These are phyloP conservation scores for Limnothrissa miodon DNA, from an alignment of 2,113 vertebrate genomes.

Conservation along the genomic window DNA sequence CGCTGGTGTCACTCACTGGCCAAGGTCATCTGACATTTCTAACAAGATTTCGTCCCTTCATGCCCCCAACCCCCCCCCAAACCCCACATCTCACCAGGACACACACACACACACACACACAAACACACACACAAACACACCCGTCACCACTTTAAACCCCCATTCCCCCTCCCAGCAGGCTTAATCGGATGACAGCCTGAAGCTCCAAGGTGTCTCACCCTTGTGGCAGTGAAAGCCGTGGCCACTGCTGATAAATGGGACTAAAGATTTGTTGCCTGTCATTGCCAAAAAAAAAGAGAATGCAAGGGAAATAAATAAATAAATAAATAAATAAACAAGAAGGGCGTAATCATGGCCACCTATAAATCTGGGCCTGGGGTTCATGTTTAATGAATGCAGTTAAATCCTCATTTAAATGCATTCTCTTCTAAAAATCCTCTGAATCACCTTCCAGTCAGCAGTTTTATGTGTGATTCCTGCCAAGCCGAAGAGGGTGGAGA, in stretches of 20 bases:
- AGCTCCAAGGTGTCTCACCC: slow-evolving; percentile 60
- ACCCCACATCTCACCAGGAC: slow-evolving; percentile 14
- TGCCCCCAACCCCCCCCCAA: slow-evolving; percentile 19
- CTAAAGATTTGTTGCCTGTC: slow-evolving; percentile 59
- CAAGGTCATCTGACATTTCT: slow-evolving; percentile 74
- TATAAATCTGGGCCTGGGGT: slow-evolving; percentile 55
- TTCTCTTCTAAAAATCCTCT: slow-evolving; percentile 54
- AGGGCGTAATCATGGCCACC: slow-evolving; percentile 43
- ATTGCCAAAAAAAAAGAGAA: slow-evolving; percentile 30
- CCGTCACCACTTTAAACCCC: background rate
- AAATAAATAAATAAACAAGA: background rate
- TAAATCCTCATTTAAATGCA: slow-evolving; percentile 66
- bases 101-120: slow-evolving; percentile 6
- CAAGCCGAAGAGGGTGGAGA: slow-evolving; percentile 27
- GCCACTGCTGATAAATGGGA: slow-evolving; percentile 56
- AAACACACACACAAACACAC: background rate
- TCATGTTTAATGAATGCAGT: slow-evolving; percentile 58
- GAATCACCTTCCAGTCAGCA: slow-evolving; percentile 52
- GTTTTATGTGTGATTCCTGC: slow-evolving; percentile 38
- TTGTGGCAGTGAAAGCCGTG: slow-evolving; percentile 47
- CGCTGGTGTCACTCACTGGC: slow-evolving; percentile 68
- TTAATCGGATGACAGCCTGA: slow-evolving; percentile 61
- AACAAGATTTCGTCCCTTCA: slow-evolving; percentile 69
- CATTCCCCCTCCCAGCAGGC: slow-evolving; percentile 16
- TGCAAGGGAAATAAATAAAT: background rate